Base-by-base conservation (phyloP, 2,888 invertebrate species). In the Chirona hameri region DNA sequence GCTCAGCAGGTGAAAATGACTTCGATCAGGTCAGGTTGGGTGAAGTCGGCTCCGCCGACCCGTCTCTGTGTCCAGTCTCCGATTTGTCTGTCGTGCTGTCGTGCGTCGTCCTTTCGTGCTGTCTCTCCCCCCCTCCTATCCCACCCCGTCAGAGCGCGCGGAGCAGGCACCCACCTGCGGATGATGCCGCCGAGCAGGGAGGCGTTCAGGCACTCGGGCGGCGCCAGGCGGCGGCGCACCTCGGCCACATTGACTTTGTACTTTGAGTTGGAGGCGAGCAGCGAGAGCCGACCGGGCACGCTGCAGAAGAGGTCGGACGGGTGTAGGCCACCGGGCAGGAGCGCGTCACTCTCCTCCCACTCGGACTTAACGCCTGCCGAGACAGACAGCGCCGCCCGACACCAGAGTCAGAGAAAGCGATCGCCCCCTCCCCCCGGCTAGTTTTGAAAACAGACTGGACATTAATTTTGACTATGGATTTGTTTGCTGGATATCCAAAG, bases 211-310 rank as follows among this genome's bases (percentile, higher is more conserved):
- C 99, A 99, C 91, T 99, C 99, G 2, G 99, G 99, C 55, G 99
- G 98, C 82, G 97, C 97, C 85, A 99, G 91, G 86, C 99, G 91
- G 87, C 99, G 91, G 90, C 98, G 98, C 84, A 99, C 98, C 90
- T 99, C 99, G 14, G 98, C 99, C 83, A 99, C 97, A 79, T 99
- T 99, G 87, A 99, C 99, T 91, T 99, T 99, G 92, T 99, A 99
- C 91, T 99, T 99, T 90, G 98, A 98, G 87, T 99, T 99, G 86
- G 98, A 98, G 86, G 97, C 97, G 86, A 99, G 92, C 84, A 99
- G 92, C 83, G 98, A 98, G 86, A 99, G 92, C 83, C 97, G 92
- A 79, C 99, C 99, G 69, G 99, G 99, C 82, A 99, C 99, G 82
- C 96, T 96, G 90, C 98, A 98, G 91, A 99, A 99, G 85, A 99